Evolutionary conservation across 1,140 invertebrate genomes (phyloP).

Genomic region (Philotrypesis tridentata): DNA sequence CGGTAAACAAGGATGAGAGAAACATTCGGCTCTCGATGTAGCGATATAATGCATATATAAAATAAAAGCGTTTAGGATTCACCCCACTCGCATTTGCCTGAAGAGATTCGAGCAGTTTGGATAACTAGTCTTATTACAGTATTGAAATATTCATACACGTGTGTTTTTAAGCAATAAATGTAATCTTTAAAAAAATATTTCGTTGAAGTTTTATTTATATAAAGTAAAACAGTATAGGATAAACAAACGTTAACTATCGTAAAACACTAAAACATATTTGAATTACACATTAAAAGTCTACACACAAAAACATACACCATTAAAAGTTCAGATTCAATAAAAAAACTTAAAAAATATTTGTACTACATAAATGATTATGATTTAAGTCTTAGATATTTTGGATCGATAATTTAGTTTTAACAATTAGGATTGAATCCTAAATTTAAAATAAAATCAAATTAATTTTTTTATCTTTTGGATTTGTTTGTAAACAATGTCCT

Average conservation of each 20-base stretch:
- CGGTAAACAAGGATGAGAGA: background rate
- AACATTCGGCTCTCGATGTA: background rate
- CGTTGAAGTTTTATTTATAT: constrained; percentile 19
- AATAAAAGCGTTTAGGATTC: background rate
- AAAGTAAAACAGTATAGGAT: background rate
- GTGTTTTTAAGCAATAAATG: background rate
- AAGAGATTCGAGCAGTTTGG: constrained; percentile 37
- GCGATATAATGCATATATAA: constrained; percentile 2
- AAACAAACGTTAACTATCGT: constrained; percentile 9
- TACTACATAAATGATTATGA: background rate
- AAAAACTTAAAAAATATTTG: background rate
- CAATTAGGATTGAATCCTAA: background rate
- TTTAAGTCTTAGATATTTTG: background rate
- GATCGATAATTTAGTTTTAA: background rate
- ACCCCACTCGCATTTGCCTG: background rate
- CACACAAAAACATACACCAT: background rate
- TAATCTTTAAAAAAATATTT: constrained; percentile 19
- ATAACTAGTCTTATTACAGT: background rate
- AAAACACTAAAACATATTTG: constrained; percentile 22
- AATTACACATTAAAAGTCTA: background rate
- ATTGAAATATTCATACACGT: constrained; percentile 3
- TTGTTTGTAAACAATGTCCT: background rate
- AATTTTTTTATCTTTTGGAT: background rate
- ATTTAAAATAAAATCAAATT: background rate
- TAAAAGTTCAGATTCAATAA: background rate